A percentile compares a stretch with the other conserved stretches of the same genome.
These are phyloP conservation scores for Ophiodon elongatus DNA, from an alignment of 2,113 vertebrate species.

Conservation along the genomic window DNA sequence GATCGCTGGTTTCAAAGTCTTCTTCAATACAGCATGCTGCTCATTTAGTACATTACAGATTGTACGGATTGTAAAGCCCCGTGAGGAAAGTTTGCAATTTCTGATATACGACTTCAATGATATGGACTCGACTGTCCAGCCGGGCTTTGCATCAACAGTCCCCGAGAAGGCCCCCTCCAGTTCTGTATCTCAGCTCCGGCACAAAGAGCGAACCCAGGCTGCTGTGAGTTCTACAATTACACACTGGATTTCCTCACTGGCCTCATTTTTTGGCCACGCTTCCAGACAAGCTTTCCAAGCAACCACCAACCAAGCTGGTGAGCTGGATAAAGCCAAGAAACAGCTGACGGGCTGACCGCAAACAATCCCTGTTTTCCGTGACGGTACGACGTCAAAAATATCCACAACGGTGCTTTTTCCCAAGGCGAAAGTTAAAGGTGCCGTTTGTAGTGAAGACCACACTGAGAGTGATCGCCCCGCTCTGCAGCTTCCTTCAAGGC, in stretches of 20 bases:
- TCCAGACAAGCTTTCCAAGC: conserved; percentile 38
- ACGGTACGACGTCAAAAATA: background rate
- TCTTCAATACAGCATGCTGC: background rate
- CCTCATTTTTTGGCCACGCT: conserved; percentile 36
- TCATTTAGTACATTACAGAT: background rate
- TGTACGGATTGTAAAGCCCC: background rate
- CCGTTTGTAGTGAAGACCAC: background rate
- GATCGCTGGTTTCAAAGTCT: background rate
- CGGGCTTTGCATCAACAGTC: conserved; percentile 23
- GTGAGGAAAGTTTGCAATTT: background rate
- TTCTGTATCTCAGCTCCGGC: conserved; percentile 51
- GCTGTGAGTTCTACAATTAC: conserved; percentile 59
- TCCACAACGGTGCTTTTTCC: background rate
- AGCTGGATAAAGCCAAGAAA: conserved; percentile 17
- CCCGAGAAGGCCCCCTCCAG: conserved; percentile 34
- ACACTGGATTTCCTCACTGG: conserved; percentile 60
- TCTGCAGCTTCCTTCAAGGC: background rate
- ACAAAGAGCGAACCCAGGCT: conserved; percentile 36
- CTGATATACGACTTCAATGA: background rate
- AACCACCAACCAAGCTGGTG: conserved; percentile 25
- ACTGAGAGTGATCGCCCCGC: background rate
- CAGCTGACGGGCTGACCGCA: background rate
- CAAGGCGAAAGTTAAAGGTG: background rate
- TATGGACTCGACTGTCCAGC: background rate
- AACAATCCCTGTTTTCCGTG: background rate